These are phyloP conservation scores for Zygothrica quintamaculata DNA, from an alignment of 2,888 invertebrate species.

Conservation along the genomic window DNA sequence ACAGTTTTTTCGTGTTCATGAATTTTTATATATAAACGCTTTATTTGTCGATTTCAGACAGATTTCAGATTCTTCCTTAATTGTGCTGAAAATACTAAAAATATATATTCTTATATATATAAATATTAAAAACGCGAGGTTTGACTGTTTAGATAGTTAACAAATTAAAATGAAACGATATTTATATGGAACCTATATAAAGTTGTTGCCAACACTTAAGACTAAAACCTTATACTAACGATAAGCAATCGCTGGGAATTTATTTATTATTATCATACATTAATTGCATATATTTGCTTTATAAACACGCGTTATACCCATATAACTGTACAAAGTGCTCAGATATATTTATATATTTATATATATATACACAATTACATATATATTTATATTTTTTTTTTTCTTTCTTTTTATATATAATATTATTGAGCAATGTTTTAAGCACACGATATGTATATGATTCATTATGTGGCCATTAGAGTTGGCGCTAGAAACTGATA, in stretches of 20 bases:
- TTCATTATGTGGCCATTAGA: slow-evolving; percentile 26
- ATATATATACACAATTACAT: not conserved
- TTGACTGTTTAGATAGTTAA: too few species aligned
- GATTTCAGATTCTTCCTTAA: slow-evolving; percentile 6
- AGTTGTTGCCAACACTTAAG: slow-evolving; percentile 9
- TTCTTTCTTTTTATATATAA: slow-evolving; percentile 20
- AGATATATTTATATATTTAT: not conserved
- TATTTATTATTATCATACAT: not conserved
- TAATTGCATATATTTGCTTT: not conserved
- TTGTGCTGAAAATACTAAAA: slow-evolving; percentile 40
- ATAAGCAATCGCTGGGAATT: slow-evolving; percentile 42
- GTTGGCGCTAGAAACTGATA: slow-evolving; percentile 37
- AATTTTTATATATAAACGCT: slow-evolving; percentile 3
- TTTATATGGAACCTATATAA: too few species aligned
- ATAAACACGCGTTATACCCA: too few species aligned
- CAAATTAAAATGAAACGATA: too few species aligned
- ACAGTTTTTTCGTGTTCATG: not conserved
- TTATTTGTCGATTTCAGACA: slow-evolving; percentile 7
- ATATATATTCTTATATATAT: too few species aligned
- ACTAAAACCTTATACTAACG: not conserved
- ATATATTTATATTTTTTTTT: too few species aligned
- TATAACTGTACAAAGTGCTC: not conserved
- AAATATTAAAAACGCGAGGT: too few species aligned
- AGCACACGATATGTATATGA: slow-evolving; percentile 24
- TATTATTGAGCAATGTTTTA: slow-evolving; percentile 1